phyloP scores from a whole-genome alignment of 2,888 invertebrate genomes.

The Ochropleura plecta region DNA sequence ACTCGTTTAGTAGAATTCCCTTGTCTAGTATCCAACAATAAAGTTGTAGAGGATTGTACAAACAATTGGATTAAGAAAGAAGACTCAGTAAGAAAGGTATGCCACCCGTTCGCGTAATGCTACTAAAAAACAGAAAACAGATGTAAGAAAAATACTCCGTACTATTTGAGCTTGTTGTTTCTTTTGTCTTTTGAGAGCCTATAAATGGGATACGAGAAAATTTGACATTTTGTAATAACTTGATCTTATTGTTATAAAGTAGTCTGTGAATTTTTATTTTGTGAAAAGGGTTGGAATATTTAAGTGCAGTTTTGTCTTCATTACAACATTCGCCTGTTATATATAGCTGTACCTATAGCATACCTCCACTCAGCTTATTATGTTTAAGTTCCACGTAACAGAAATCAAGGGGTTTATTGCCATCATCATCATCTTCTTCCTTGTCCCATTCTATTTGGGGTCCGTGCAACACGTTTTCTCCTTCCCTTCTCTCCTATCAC shows the following conservation, averaged over 20 bases:
- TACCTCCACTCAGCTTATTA: not conserved
- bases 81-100: conserved; percentile 33
- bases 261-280: conserved; percentile 1
- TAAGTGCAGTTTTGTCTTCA: not conserved
- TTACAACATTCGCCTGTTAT: no score
- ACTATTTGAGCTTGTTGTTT: conserved; percentile 33
- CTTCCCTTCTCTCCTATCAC: no score
- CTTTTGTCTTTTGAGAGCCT: conserved; percentile 17
- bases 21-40: conserved; percentile 38
- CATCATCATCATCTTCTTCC: no score
- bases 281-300: not conserved
- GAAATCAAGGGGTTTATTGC: not conserved
- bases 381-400: not conserved
- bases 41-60: conserved; percentile 43
- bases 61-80: conserved; percentile 56
- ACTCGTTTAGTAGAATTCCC: conserved; percentile 32
- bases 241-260: conserved; percentile 8
- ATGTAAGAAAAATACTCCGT: conserved; percentile 31
- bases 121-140: conserved; percentile 36
- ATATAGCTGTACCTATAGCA: not conserved
- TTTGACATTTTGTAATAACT: conserved; percentile 21
- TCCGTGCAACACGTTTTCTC: no score
- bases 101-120: conserved; percentile 22
- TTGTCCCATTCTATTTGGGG: no score
- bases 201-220: not conserved